A percentile compares a stretch with the other conserved stretches of the same genome.
These are phyloP conservation scores for Notospermus geniculatus DNA, from an alignment of 1,140 invertebrate genomes.

Conservation along the genomic window DNA sequence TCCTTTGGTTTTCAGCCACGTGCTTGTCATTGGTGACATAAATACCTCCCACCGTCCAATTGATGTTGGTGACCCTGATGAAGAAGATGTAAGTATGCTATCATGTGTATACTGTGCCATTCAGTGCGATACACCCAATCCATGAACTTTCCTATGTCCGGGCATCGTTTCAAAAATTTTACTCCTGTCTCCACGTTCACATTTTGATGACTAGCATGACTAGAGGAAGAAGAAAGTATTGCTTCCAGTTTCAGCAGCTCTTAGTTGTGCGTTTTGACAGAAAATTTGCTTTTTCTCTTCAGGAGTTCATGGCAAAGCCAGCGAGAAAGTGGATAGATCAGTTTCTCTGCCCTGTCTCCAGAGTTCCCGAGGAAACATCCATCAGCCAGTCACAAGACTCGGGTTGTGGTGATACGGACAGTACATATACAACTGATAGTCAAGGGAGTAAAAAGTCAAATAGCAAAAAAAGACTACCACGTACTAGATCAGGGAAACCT, in stretches of 20 bases:
- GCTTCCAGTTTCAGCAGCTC: background rate
- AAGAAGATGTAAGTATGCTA: slow-evolving; percentile 44
- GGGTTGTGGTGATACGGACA: too few relatives aligned
- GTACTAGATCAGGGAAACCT: slow-evolving; percentile 21
- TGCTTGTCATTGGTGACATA: slow-evolving; percentile 62
- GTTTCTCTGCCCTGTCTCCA: slow-evolving; percentile 30
- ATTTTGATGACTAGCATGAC: too few relatives aligned
- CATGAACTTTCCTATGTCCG: too few relatives aligned
- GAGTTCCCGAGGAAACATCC: background rate
- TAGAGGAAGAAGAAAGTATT: too few relatives aligned
- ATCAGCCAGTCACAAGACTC: background rate
- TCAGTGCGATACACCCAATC: too few relatives aligned
- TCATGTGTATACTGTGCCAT: too few relatives aligned
- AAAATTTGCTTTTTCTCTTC: slow-evolving; percentile 17
- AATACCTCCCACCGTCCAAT: slow-evolving; percentile 59
- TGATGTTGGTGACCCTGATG: slow-evolving; percentile 59
- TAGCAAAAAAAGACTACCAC: background rate
- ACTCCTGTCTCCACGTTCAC: too few relatives aligned
- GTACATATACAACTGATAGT: too few relatives aligned
- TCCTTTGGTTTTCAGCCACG: slow-evolving; percentile 56
- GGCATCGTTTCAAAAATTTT: too few relatives aligned
- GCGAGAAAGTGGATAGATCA: slow-evolving; percentile 54
- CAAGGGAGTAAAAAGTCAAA: too few relatives aligned
- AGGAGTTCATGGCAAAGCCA: slow-evolving; percentile 47
- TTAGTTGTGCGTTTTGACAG: too few relatives aligned